phyloP scores from a whole-genome alignment of 2,888 invertebrate genomes.

The Eurytoma adleriae region DNA sequence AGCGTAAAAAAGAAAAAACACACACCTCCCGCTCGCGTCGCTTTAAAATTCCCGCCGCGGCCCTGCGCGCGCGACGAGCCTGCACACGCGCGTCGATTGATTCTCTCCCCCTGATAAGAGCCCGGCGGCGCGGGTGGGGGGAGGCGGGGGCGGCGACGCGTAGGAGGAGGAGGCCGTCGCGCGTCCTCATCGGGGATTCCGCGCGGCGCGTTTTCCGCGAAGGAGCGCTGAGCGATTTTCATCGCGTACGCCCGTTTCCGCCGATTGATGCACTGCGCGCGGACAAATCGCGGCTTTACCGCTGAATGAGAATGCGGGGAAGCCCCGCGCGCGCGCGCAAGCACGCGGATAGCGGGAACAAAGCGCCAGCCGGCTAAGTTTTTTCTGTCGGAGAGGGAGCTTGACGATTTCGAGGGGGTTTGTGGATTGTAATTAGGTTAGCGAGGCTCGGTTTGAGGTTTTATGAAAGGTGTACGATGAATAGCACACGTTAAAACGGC shows the following conservation, averaged over 20 bases:
- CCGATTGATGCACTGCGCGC: conserved; percentile 30
- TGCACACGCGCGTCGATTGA: conserved; percentile 9
- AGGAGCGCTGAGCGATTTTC: conserved; percentile 30
- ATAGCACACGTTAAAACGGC: too few relatives aligned
- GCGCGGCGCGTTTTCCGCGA: conserved; percentile 29
- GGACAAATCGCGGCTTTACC: conserved; percentile 9
- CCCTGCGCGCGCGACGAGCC: neutral
- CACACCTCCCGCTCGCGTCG: neutral
- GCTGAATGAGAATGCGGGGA: conserved; percentile 2
- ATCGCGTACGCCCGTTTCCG: conserved; percentile 47
- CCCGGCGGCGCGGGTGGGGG: too few relatives aligned
- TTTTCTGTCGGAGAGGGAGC: neutral
- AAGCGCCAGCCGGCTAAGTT: too few relatives aligned
- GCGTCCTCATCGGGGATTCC: conserved; percentile 30
- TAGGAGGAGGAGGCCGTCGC: neutral
- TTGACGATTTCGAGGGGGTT: neutral
- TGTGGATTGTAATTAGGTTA: too few relatives aligned
- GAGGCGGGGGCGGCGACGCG: too few relatives aligned
- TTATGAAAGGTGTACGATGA: too few relatives aligned
- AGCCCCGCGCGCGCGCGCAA: neutral
- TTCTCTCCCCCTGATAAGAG: neutral
- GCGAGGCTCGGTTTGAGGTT: too few relatives aligned
- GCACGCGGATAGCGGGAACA: neutral
- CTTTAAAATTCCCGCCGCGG: conserved; percentile 16
- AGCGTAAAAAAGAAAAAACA: neutral